Base-by-base conservation (phyloP, 1,140 invertebrate species). In the Drosophila littoralis region DNA sequence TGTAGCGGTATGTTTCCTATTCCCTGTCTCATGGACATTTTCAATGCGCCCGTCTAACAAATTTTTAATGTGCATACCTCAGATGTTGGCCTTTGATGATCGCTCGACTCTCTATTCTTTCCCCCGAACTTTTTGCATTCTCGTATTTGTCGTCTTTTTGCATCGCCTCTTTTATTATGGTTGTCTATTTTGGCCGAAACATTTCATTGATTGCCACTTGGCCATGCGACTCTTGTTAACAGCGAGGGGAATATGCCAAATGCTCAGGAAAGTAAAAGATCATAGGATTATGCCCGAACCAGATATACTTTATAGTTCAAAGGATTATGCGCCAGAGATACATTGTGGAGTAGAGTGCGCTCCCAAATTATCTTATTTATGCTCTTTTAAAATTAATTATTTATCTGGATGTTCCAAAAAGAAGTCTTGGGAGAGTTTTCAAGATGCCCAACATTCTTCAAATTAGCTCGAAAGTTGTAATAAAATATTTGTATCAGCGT, bases 31-130 rank as follows among this genome's bases (percentile, higher is more conserved):
- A 51, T 54, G 52, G 55, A 63, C 57, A 33, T 40, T 64, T 40
- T 67, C 78, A 79, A 70, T 76, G 79, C 45, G 51, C 48, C 36
- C 66, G 50, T 65, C 67, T 77, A 59, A 65, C 46, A 64, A 51
- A 69, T 61, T 79, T 84, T 80, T 80, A 79, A 89, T 89, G 59
- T 71, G 66, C 77, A 58, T 88, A 63, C 72, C 76, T 79, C 63
- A 61, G 58, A 46, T 77, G 36, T 48, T 35, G 81, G 82, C 52
- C 79, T 88, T 86, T 86, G 82, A 86, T 86, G 82, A 60, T 48
- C 32, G n/a, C 9, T 55, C 38, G 50, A 6, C 28, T 52, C 35
- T 50, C n/a, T 12, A 6, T 12, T 52, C 10, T 32, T 76, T 15
- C 54, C 42, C 54, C 58, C 22, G 32, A 36, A 58, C 43, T 69